Base-by-base conservation (phyloP, 2,888 invertebrate genomes). In the Sialis fuliginosa region DNA sequence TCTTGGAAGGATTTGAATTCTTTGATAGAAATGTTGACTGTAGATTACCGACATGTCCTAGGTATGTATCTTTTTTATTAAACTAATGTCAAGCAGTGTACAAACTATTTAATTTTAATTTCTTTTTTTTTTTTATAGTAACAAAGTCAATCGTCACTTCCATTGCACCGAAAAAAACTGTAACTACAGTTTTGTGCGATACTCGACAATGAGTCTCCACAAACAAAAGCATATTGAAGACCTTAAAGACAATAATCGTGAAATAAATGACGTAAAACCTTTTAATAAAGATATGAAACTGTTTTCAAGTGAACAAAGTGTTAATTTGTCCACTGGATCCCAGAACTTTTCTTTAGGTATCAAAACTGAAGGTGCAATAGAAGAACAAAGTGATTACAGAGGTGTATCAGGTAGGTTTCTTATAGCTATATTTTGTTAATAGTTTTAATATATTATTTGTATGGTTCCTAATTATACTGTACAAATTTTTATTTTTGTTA, bases 1-100 rank as follows among this genome's bases (percentile, higher is more conserved):
- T 91, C 46, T 66, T 86, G 35, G 85, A 89, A 44, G 87, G 88
- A 1, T 92, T 88, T 58, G 83, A 87, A 50, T 87, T 86, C 62
- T 91, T 83, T 62, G 84, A 85, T 59, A 71, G 68, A 45, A 77
- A 75, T 58, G 74, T 81, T 12, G 80, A 83, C 57, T 85, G 85
- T 57, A 70, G 79, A 33, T 62, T 80, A 37, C 62, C 69, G 2
- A 73, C 72, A 50, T 86, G 85, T 60, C 73, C 72, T 51, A 63
- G 62, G 51, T 51, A 48, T 44, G 42, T 35, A 13, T 39, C 22
- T 8, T 37, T 37, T 35, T 5, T 9, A 31, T 30, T 42, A 22
- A 4, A 40, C 6, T 13, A 9, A 10, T 2, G 12, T 39, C 9
- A 9, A 32, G 13, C 32, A 43, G 2, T 7, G 12, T 10, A 6